Evolutionary conservation across 2,797 vertebrate genomes (phyloP).

Genomic region (Allobates femoralis): DNA sequence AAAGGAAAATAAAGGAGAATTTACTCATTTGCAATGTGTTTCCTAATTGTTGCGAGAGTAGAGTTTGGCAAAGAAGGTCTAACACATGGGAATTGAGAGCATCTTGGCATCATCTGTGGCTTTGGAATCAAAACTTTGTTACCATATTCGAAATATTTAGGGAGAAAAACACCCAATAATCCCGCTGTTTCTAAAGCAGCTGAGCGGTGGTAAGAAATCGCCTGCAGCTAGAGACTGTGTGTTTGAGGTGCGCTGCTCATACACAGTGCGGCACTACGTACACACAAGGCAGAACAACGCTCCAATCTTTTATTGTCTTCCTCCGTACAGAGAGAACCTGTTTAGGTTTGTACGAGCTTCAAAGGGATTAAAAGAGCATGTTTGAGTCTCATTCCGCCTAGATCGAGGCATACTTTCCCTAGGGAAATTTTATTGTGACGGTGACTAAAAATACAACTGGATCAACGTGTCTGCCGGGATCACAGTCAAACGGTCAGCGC

Average conservation of each 20-base stretch:
- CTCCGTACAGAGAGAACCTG: constrained; percentile 39
- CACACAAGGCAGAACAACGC: neutral
- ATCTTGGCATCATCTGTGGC: neutral
- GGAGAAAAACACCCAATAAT: neutral
- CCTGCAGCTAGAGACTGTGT: constrained; percentile 24
- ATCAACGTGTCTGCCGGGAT: constrained; percentile 52
- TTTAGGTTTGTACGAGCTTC: constrained; percentile 50
- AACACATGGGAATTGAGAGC: neutral
- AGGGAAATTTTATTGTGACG: constrained; percentile 47
- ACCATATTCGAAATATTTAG: constrained; percentile 11
- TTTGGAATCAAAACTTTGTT: neutral
- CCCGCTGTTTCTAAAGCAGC: constrained; percentile 26
- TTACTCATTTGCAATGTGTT: neutral
- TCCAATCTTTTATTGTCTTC: constrained; percentile 17
- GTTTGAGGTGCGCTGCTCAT: constrained; percentile 18
- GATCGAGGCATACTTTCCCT: constrained; percentile 43
- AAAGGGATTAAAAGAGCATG: constrained; percentile 45
- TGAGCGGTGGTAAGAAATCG: neutral
- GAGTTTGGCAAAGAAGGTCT: neutral
- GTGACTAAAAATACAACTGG: constrained; percentile 57
- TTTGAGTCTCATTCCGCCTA: constrained; percentile 35
- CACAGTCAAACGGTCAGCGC: constrained; percentile 44
- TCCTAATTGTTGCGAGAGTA: neutral
- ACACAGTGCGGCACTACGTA: neutral
- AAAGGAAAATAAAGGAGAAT: neutral